Evolutionary conservation across 2,113 vertebrate species (phyloP).

Genomic region (Cichladusa arquata): DNA sequence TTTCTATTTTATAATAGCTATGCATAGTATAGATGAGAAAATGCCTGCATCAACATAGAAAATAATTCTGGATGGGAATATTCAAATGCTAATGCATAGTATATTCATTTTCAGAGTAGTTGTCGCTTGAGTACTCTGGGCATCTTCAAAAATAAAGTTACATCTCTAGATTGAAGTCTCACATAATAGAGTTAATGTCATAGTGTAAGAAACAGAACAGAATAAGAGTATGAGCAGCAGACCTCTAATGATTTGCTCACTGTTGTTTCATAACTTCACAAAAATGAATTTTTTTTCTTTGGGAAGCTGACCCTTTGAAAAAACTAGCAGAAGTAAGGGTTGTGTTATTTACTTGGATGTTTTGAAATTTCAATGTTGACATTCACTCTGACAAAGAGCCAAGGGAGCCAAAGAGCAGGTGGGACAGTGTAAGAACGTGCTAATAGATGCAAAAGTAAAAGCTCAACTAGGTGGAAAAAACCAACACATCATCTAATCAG

Average conservation of each 20-base stretch:
- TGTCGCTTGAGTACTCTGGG: not conserved
- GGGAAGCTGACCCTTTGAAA: not conserved
- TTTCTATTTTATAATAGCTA: not conserved
- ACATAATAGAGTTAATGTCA: not conserved
- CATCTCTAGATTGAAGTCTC: not conserved
- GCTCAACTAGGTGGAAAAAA: not conserved
- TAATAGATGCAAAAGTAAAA: not conserved
- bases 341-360: conserved; percentile 2
- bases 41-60: not conserved
- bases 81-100: not conserved
- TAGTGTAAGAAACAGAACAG: not conserved
- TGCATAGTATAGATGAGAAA: not conserved
- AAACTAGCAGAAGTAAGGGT: conserved; percentile 1
- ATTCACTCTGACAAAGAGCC: not conserved
- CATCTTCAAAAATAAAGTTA: not conserved
- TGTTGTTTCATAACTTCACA: not conserved
- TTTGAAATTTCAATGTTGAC: not conserved
- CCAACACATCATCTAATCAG: not conserved
- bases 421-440: not conserved
- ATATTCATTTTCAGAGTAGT: not conserved
- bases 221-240: not conserved
- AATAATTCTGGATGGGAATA: not conserved
- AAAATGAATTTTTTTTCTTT: not conserved
- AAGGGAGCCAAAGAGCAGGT: not conserved
- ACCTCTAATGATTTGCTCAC: not conserved